Evolutionary conservation across 2,113 vertebrate species (phyloP).

Genomic region (Chlorodrepanis virens): DNA sequence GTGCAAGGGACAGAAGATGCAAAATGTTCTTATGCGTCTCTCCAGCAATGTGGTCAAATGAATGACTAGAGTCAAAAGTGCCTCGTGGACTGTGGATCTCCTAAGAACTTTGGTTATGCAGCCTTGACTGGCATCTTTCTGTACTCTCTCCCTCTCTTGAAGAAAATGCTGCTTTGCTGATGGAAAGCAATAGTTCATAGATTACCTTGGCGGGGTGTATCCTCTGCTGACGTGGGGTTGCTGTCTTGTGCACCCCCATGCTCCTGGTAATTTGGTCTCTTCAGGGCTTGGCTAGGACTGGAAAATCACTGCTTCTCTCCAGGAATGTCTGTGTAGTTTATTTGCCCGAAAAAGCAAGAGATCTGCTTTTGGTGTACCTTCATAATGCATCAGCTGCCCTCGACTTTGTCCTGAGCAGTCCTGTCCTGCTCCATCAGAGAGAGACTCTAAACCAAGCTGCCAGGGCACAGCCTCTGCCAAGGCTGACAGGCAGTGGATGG

Average conservation of each 20-base stretch:
- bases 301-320: background rate
- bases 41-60: background rate
- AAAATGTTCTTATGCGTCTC: background rate
- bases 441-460: background rate
- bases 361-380: background rate
- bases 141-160: background rate
- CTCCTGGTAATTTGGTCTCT: background rate
- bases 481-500: background rate
- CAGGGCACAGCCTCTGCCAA: background rate
- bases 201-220: background rate
- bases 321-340: background rate
- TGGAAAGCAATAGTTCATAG: background rate
- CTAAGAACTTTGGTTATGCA: background rate
- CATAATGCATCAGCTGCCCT: background rate
- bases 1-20: background rate
- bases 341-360: background rate
- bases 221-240: background rate
- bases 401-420: fast-evolving
- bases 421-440: background rate
- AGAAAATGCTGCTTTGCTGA: background rate
- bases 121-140: background rate
- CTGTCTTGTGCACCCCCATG: background rate
- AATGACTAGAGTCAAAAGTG: background rate
- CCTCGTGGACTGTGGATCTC: background rate
- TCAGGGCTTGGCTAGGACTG: background rate